These are phyloP conservation scores for Drosophila micromelanica DNA, from an alignment of 1,140 invertebrate species.

Conservation along the genomic window DNA sequence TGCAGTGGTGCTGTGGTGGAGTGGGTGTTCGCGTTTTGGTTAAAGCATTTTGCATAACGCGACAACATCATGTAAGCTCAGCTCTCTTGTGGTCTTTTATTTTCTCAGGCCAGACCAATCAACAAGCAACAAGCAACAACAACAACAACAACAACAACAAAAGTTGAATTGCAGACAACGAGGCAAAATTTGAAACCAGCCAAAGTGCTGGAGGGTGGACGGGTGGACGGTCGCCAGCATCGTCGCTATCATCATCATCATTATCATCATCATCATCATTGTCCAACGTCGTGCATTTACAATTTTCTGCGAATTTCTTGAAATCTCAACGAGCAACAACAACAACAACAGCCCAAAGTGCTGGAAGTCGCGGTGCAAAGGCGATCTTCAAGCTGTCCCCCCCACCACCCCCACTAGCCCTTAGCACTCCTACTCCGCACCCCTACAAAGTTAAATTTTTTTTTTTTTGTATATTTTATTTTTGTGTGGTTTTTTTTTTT, in stretches of 20 bases:
- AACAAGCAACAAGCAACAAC: slow-evolving; percentile 51
- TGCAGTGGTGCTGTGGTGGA: too few species aligned
- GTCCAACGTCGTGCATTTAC: slow-evolving; percentile 69
- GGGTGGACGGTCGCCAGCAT: too few species aligned
- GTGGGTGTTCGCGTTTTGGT: not conserved
- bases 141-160: slow-evolving; percentile 6
- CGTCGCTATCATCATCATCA: too few species aligned
- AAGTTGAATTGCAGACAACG: slow-evolving; percentile 32
- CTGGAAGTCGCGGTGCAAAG: slow-evolving; percentile 11
- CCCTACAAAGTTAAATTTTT: slow-evolving; percentile 1
- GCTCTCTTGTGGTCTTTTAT: slow-evolving; percentile 51
- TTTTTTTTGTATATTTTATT: not conserved
- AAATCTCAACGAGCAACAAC: slow-evolving; percentile 66
- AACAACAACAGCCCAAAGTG: slow-evolving; percentile 18
- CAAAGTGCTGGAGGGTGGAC: too few species aligned
- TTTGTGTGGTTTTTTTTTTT: slow-evolving; percentile 28
- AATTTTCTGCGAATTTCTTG: slow-evolving; percentile 81
- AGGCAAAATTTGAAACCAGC: slow-evolving; percentile 64
- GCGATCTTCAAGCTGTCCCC: slow-evolving; percentile 15
- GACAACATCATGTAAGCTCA: slow-evolving; percentile 67
- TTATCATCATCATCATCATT: slow-evolving; percentile 29
- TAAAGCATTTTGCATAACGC: slow-evolving; percentile 70
- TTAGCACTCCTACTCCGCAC: not conserved
- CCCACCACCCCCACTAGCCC: not conserved
- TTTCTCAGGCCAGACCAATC: slow-evolving; percentile 70